Conservation (phyloP, 1,140 invertebrate species). For the Drosophila cardini region DNA sequence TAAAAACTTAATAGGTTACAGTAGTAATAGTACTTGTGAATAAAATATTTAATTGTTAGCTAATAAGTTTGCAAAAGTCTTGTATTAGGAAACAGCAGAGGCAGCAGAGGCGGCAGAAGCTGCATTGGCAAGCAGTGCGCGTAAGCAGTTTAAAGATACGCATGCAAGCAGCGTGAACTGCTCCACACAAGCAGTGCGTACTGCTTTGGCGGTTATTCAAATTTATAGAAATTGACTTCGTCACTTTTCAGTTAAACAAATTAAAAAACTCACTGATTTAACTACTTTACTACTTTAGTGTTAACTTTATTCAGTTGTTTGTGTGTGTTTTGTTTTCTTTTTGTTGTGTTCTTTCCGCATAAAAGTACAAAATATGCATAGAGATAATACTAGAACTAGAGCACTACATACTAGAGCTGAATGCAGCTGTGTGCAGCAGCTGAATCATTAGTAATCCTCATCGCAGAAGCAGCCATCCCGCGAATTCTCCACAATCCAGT, state of each 20-base stretch:
- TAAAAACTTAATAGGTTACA: background rate
- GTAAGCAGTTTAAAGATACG: background rate
- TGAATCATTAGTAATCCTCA: constrained; percentile 82
- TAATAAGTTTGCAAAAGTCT: background rate
- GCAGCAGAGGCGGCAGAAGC: too few species aligned
- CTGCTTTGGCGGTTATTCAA: constrained; percentile 3
- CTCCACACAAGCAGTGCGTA: background rate
- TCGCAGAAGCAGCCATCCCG: constrained; percentile 90
- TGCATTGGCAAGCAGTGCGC: constrained; percentile 4
- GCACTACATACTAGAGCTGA: constrained; percentile 57
- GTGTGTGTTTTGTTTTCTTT: constrained; percentile 17
- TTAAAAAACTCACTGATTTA: constrained; percentile 25
- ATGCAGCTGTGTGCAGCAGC: constrained; percentile 26
- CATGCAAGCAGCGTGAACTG: background rate
- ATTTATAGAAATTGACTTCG: too few species aligned
- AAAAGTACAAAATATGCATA: constrained; percentile 55
- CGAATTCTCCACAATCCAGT: constrained; percentile 92
- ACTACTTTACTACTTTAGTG: constrained; percentile 46
- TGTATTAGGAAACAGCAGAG: too few species aligned
- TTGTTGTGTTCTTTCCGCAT: constrained; percentile 35
- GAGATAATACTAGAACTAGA: constrained; percentile 52
- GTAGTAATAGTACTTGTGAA: background rate
- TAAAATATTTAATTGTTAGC: background rate
- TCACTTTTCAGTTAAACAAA: background rate
- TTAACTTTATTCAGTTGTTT: constrained; percentile 69